Conservation (phyloP, 2,888 invertebrate genomes). For the Tribolium freemani region DNA sequence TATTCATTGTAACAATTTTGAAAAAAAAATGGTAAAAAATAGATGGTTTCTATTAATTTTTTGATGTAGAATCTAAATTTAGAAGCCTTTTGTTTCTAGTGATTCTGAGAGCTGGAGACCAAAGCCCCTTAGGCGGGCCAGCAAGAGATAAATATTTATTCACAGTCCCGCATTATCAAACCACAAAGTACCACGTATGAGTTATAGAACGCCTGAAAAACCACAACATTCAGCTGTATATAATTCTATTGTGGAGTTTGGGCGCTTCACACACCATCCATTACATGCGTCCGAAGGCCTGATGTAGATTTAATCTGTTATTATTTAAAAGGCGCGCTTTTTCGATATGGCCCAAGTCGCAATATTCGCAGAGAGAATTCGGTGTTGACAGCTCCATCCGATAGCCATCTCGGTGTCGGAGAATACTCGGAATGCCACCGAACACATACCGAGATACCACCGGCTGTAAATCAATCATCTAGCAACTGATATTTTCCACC, state of each 20-base stretch:
- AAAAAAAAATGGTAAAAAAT: no score
- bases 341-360: slow-evolving; percentile 28
- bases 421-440: slow-evolving; percentile 57
- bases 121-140: not conserved
- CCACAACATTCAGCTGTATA: slow-evolving; percentile 33
- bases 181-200: slow-evolving; percentile 36
- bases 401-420: slow-evolving; percentile 42
- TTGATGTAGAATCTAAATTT: no score
- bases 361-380: slow-evolving; percentile 40
- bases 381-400: slow-evolving; percentile 45
- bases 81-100: no score
- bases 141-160: slow-evolving; percentile 41
- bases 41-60: no score
- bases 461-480: slow-evolving; percentile 60
- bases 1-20: no score
- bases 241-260: slow-evolving; percentile 38
- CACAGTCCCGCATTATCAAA: slow-evolving; percentile 37
- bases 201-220: slow-evolving; percentile 37
- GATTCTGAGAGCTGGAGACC: no score
- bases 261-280: slow-evolving; percentile 39
- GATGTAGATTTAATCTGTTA: slow-evolving; percentile 40
- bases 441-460: slow-evolving; percentile 53
- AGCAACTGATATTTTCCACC: slow-evolving; percentile 55
- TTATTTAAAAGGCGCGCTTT: slow-evolving; percentile 38
- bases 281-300: slow-evolving; percentile 22